phyloP scores from a whole-genome alignment of 2,888 invertebrate species.

The Pantelozetes paolii region DNA sequence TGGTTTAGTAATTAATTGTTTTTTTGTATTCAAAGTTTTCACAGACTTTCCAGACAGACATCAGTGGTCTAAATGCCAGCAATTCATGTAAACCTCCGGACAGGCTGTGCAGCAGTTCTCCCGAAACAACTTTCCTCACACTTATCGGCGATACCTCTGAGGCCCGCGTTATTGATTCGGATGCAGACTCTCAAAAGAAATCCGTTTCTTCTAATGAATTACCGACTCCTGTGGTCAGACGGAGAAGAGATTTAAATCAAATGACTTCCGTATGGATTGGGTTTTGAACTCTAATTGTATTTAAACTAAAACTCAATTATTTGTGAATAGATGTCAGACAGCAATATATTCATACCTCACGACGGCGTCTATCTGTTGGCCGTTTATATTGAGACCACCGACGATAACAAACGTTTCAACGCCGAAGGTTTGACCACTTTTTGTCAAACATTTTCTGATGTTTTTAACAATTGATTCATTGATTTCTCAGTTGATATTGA shows the following conservation, averaged over 20 bases:
- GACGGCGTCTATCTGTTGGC: conserved; percentile 70
- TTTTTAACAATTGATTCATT: background rate
- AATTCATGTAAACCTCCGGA: background rate
- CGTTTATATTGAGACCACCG: conserved; percentile 53
- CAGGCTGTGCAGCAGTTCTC: conserved; percentile 4
- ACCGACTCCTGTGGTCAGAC: conserved; percentile 23
- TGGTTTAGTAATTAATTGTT: background rate
- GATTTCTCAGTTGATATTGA: conserved; percentile 57
- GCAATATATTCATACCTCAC: conserved; percentile 54
- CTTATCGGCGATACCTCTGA: background rate
- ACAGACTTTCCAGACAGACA: background rate
- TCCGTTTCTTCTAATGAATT: too few relatives aligned
- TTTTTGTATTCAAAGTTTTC: background rate
- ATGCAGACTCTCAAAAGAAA: background rate
- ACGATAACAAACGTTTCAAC: conserved; percentile 42
- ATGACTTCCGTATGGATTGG: background rate
- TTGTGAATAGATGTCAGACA: background rate
- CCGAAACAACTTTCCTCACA: background rate
- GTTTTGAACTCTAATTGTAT: background rate
- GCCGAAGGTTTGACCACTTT: conserved; percentile 38
- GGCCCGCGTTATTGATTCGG: background rate
- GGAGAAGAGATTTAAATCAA: background rate
- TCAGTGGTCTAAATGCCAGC: background rate
- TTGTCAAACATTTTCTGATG: background rate
- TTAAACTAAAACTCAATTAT: background rate